Evolutionary conservation across 2,113 vertebrate species (phyloP), one percentile per base, ranked within the genome.

Genomic region (Tachysurus vachellii): DNA sequence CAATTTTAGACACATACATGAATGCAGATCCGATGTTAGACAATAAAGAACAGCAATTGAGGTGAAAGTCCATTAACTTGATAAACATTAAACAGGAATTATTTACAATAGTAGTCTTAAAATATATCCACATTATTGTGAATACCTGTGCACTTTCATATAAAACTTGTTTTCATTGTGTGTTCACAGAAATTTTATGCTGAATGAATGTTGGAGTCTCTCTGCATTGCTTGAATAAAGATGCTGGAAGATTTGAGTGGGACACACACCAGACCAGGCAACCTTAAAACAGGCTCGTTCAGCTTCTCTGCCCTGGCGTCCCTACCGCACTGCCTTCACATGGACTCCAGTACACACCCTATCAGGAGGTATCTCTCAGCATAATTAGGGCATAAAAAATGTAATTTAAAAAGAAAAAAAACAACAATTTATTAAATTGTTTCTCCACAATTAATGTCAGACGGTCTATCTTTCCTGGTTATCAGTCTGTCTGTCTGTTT

Each of bases 161-260:
- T 36, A 36, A 36, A 36, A 12, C 19, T 13, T 61, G 17, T 81
- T 81, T 0, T 19, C 21, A 14, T 23, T 82, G 73, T 84, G 12
- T 84, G 75, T 85, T 66, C 10, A 82, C 57, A 91, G 87, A 36
- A 85, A 6, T 26, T 84, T 28, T 31, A 47, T 87, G 88, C 87
- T 85, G 61, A 90, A 80, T 90, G 66, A 90, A 85, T 77, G 44
- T 17, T 28, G 82, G 85, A 88, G 59, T 81, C 47, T 66, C 28
- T 85, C 59, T 62, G 68, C 61, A 31, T 80, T n/a, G 83, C 83
- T 86, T 80, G 17, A 17, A 88, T 68, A 88, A 91, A 95, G 94
- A 95, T 95, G 95, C 94, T 95, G 80, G 95, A 95, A 68, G 94
- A 94, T 91, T 93, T 95, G 61, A 88, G 92, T 85, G 83, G 93